A percentile compares a stretch with the other conserved stretches of the same genome.
phyloP scores from a whole-genome alignment of 2,888 invertebrate species.

The Nomada lathburiana region DNA sequence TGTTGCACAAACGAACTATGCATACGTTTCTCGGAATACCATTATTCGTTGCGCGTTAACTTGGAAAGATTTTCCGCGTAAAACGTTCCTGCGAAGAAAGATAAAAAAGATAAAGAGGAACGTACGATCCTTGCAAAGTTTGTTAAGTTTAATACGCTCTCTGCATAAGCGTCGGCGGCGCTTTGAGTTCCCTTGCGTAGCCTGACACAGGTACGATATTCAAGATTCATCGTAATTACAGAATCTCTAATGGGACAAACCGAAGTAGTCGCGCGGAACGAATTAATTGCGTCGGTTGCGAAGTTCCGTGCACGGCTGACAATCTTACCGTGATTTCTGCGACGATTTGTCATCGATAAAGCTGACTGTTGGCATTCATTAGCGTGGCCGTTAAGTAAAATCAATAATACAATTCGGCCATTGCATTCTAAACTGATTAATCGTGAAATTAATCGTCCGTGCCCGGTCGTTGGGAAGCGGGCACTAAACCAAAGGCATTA shows the following conservation, averaged over 20 bases:
- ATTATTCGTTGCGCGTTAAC: background rate
- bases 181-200: slow-evolving; percentile 38
- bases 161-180: slow-evolving; percentile 32
- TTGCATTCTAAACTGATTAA: slow-evolving; percentile 14
- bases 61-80: background rate
- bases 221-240: slow-evolving; percentile 59
- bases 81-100: background rate
- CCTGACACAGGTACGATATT: slow-evolving; percentile 30
- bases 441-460: slow-evolving; percentile 31
- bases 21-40: background rate
- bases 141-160: background rate
- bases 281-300: slow-evolving; percentile 48
- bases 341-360: slow-evolving; percentile 34
- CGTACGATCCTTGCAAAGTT: background rate
- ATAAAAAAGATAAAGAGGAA: background rate
- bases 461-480: slow-evolving; percentile 15
- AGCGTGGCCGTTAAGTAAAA: slow-evolving; percentile 40
- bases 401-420: slow-evolving; percentile 36
- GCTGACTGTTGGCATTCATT: slow-evolving; percentile 33
- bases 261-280: slow-evolving; percentile 46
- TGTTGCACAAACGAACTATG: background rate
- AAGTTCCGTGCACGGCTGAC: slow-evolving; percentile 22
- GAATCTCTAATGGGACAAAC: slow-evolving; percentile 65
- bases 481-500: slow-evolving; percentile 4
- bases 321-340: slow-evolving; percentile 36